Evolutionary conservation across 2,113 vertebrate genomes (phyloP).

Genomic region (Halcyon senegalensis): DNA sequence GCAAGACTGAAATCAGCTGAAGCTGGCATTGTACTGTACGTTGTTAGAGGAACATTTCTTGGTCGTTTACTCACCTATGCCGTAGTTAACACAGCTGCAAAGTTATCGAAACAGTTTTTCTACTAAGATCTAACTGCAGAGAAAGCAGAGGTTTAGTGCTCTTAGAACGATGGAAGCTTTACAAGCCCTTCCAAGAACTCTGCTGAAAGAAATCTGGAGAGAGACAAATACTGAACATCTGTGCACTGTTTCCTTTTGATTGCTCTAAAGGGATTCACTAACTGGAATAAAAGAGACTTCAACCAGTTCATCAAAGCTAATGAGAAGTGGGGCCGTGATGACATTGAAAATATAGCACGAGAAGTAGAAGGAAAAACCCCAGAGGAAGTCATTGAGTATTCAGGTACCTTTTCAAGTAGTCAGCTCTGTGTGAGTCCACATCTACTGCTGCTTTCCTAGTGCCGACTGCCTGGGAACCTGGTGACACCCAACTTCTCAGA

Average conservation of each 20-base stretch:
- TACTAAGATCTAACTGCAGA: neutral
- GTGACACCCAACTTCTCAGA: neutral
- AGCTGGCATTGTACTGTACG: neutral
- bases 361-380: conserved; percentile 98
- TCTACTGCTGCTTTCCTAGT: neutral
- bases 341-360: conserved; percentile 97
- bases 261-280: conserved; percentile 91
- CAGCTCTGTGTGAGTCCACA: neutral
- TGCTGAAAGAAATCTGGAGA: neutral
- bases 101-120: neutral
- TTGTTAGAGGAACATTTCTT: rapidly evolving
- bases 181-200: neutral
- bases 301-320: conserved; percentile 99
- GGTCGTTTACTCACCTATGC: neutral
- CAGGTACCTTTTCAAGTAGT: conserved; percentile 78
- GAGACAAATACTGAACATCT: neutral
- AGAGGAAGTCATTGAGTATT: conserved; percentile 98
- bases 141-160: neutral
- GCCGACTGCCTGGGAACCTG: neutral
- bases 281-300: conserved; percentile 99
- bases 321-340: conserved; percentile 98
- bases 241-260: conserved; percentile 9
- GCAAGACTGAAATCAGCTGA: neutral
- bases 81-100: neutral
- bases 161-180: neutral